phyloP scores from a whole-genome alignment of 2,113 vertebrate species.

The Ellobius talpinus region DNA sequence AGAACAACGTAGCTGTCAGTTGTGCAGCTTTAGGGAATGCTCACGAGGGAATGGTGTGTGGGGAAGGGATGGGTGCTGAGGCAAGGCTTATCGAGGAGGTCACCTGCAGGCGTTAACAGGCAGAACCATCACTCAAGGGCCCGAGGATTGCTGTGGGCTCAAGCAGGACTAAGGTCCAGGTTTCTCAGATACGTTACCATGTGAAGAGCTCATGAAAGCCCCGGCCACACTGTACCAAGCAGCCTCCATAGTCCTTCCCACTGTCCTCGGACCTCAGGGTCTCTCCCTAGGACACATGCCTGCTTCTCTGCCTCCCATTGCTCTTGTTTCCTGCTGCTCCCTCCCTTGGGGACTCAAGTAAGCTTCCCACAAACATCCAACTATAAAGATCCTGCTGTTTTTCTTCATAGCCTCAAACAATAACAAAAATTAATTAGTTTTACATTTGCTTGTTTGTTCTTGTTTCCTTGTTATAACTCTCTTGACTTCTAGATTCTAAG shows the following conservation, averaged over 20 bases:
- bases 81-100: not conserved
- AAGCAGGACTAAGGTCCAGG: too few relatives aligned
- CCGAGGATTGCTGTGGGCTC: not conserved
- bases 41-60: too few relatives aligned
- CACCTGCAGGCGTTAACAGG: not conserved
- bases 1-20: not conserved
- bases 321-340: not conserved
- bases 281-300: not conserved
- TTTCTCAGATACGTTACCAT: not conserved
- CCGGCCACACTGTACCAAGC: not conserved
- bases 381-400: not conserved
- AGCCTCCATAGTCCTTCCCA: not conserved
- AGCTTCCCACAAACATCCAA: not conserved
- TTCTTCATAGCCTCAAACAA: not conserved
- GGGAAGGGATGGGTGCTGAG: not conserved
- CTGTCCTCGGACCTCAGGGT: not conserved
- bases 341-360: not conserved
- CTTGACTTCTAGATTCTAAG: not conserved
- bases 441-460: not conserved
- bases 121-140: accelerated
- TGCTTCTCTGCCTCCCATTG: not conserved
- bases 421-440: not conserved
- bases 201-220: not conserved
- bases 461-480: not conserved
- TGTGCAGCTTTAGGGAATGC: not conserved